Conservation (phyloP, 2,113 vertebrate genomes). For the Takifugu flavidus region DNA sequence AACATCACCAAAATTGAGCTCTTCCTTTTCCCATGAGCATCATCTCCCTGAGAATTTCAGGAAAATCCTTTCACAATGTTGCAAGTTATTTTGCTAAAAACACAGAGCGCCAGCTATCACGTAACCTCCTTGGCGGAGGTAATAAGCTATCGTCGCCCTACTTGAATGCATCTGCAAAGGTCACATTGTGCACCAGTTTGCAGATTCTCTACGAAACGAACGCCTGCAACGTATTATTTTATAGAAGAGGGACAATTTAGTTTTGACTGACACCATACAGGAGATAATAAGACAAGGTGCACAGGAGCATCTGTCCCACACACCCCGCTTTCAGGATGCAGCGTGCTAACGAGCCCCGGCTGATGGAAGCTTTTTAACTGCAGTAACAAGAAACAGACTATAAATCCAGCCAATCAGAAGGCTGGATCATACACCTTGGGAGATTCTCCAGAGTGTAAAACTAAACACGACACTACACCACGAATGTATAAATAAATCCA, state of each 20-base stretch:
- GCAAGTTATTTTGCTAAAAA: too few species aligned
- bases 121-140: neutral
- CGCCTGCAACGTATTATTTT: neutral
- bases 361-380: constrained; percentile 64
- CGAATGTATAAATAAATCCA: too few species aligned
- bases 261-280: constrained; percentile 30
- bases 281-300: constrained; percentile 49
- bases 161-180: constrained; percentile 14
- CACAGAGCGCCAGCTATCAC: neutral
- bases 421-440: constrained; percentile 6
- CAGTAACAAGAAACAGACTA: constrained; percentile 82
- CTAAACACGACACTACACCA: neutral
- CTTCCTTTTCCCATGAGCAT: too few species aligned
- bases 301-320: constrained; percentile 29
- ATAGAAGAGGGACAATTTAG: neutral
- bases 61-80: too few species aligned
- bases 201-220: constrained; percentile 3
- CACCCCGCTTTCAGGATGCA: constrained; percentile 60
- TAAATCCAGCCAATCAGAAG: constrained; percentile 38
- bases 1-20: too few species aligned
- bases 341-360: constrained; percentile 68
- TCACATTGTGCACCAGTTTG: constrained; percentile 7
- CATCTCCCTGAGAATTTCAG: too few species aligned
- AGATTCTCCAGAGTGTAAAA: neutral
- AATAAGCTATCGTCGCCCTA: constrained; percentile 1